Evolutionary conservation across 2,113 vertebrate genomes (phyloP), one percentile per base, ranked within the genome.

Genomic region (Polyodon spathula): DNA sequence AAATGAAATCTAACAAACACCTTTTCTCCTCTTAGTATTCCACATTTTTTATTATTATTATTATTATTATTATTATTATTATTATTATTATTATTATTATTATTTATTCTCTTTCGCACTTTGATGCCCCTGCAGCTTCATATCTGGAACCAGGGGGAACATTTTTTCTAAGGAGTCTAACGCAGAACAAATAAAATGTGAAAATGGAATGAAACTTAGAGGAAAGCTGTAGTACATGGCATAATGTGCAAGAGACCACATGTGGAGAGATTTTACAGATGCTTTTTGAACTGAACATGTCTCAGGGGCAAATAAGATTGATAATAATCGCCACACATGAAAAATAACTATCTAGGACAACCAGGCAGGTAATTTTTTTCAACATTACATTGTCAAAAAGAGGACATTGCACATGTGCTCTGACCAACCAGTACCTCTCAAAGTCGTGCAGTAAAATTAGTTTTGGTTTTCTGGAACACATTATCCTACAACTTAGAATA

Each of bases 301-400:
- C 68, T 63, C 60, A 39, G 57, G 67, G 63, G 63, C 63, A 53
- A 50, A 41, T 44, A 63, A 69, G 67, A 69, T 65, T 65, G 56
- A 69, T 69, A 69, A 60, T 54, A 54, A 69, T 55, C 62, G 56
- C 50, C 56, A 59, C 44, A 62, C 56, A 55, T 59, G 52, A 54
- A 3, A 65, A 65, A 65, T 51, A 68, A 58, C 46, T 68, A 62
- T 68, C 63, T 68, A 54, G 63, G 63, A 37, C 60, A 65, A 57
- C 48, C 59, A 56, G 43, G 17, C 55, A 66, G 56, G 60, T 56
- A 59, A 54, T 48, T 51, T 69, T n/a, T 65, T 16, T 56, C 37
- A 37, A 16, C 39, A 57, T 55, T 63, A 67, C 57, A 56, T 62
- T 67, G 65, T 58, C 65, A 67, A 67, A 40, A 63, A 59, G 58